A percentile compares a stretch with the other conserved stretches of the same genome.
Evolutionary conservation across 1,140 invertebrate genomes (phyloP).

Genomic region (Leguminivora glycinivorella): DNA sequence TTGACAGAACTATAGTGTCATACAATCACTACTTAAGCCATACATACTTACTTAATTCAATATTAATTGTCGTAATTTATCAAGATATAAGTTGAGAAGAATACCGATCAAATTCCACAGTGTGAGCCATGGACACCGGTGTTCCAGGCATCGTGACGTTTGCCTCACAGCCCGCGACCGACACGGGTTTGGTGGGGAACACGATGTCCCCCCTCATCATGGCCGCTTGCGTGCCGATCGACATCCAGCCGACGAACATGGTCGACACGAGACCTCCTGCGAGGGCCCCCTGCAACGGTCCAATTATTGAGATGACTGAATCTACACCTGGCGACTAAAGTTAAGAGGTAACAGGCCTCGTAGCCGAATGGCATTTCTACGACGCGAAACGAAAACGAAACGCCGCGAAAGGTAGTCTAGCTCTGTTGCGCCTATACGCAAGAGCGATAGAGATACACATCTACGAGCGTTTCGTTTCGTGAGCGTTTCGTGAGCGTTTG

Average conservation of each 20-base stretch:
- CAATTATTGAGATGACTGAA: not conserved
- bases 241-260: conserved; percentile 89
- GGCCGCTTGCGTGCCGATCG: conserved; percentile 89
- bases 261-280: conserved; percentile 86
- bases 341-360: too few species aligned
- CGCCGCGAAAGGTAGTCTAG: too few species aligned
- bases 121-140: conserved; percentile 25
- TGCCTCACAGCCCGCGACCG: conserved; percentile 80
- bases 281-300: conserved; percentile 84
- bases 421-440: too few species aligned
- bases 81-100: not conserved
- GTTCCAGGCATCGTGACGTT: conserved; percentile 52
- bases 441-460: too few species aligned
- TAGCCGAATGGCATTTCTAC: too few species aligned
- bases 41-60: too few species aligned
- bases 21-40: too few species aligned
- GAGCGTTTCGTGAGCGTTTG: too few species aligned
- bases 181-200: conserved; percentile 80
- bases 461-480: too few species aligned
- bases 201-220: conserved; percentile 82
- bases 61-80: too few species aligned
- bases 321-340: not conserved
- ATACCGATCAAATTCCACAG: conserved; percentile 60
- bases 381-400: too few species aligned
- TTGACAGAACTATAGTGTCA: too few species aligned